phyloP scores from a whole-genome alignment of 2,113 vertebrate genomes.

The Paradoxurus hermaphroditus region DNA sequence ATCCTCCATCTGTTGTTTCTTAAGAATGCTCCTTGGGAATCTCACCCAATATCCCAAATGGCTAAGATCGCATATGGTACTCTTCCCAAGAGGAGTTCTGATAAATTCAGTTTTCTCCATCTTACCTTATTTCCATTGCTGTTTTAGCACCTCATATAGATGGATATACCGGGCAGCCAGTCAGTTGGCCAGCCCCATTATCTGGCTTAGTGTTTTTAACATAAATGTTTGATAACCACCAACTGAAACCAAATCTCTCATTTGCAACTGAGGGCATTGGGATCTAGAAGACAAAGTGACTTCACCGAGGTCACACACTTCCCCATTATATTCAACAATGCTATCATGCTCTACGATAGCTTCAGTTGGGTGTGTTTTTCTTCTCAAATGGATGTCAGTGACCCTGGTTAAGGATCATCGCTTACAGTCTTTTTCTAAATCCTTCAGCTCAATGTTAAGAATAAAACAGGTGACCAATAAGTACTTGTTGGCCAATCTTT shows the following conservation, averaged over 20 bases:
- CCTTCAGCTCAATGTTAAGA: not conserved
- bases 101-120: slow-evolving; percentile 25
- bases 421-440: not conserved
- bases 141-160: slow-evolving; percentile 49
- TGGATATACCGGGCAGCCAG: slow-evolving; percentile 18
- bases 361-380: not conserved
- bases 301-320: not conserved
- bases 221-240: slow-evolving; percentile 22
- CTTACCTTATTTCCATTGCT: slow-evolving; percentile 47
- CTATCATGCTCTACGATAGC: not conserved
- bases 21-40: slow-evolving; percentile 46
- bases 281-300: not conserved
- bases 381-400: not conserved
- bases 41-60: slow-evolving; percentile 41
- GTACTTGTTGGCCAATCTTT: not conserved
- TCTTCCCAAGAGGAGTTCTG: slow-evolving; percentile 13
- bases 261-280: not conserved
- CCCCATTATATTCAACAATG: not conserved
- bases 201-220: not conserved
- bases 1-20: slow-evolving; percentile 56
- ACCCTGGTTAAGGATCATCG: not conserved
- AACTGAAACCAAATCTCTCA: slow-evolving; percentile 1
- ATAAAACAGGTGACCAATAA: not conserved
- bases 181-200: slow-evolving; percentile 18
- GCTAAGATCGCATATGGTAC: slow-evolving; percentile 36